Base-by-base conservation (phyloP, 2,797 vertebrate genomes). In the Hyperoplus immaculatus region DNA sequence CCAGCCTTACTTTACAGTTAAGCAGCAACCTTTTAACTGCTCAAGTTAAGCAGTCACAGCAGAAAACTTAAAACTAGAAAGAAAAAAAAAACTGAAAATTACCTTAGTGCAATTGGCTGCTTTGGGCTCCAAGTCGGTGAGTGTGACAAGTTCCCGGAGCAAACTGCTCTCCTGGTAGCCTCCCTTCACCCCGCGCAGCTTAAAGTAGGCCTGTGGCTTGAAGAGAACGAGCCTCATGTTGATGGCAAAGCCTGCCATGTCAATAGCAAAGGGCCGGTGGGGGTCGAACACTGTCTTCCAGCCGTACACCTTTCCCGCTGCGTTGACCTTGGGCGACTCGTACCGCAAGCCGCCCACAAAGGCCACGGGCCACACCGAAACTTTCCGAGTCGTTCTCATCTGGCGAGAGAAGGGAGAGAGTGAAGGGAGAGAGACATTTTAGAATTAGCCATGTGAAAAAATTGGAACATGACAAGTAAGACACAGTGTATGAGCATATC, bases 61-160 rank as follows among this genome's bases (percentile, higher is more conserved):
- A 54, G 6, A 13, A 57, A 77, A 73, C 15, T 45, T 45, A 11
- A 29, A 54, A 71, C 21, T 21, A 57, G 18, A 47, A 68, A 4
- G 18, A 41, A 29, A 29, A 29, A 29, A 29, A 29, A 29, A 29
- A 29, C 2, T 29, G 29, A 29, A 29, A 49, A 57, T 5, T 94
- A 99, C 98, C 97, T 99, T 99, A 92, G 98, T 99, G 96, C 98
- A 99, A 87, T 99, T 99, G 93, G 97, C 97, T 53, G 98, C 98
- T 96, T 99, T 99, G n/a, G 98, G 98, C 93, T 99, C 98, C 56
- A 99, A 95, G 93, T 99, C 98, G 0, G 90, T 97, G 86, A 99
- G 95, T 57, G 98, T 99, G 80, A 99, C 98, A 0, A 99, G 96
- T 75, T 99, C 98, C 10, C 97, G 95, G 4, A 99, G 97, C 87